Percentiles rank a stretch among this genome's conserved stretches.
These are phyloP conservation scores for Hirtodrosophila duncani DNA, from an alignment of 2,888 invertebrate genomes.

Conservation along the genomic window DNA sequence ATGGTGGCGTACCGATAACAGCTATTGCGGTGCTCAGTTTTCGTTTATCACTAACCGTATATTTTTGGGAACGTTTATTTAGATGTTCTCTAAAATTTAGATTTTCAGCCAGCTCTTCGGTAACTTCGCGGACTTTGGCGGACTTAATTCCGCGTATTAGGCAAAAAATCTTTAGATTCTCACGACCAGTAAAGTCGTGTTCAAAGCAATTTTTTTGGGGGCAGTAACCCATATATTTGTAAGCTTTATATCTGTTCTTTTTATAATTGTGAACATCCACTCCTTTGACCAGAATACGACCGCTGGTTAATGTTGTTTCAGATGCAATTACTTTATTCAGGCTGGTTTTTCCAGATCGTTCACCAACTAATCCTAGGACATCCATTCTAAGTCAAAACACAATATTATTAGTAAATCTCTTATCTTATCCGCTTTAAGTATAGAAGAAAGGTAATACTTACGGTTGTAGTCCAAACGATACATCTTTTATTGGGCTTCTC, in stretches of 20 bases:
- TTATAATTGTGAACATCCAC: neutral
- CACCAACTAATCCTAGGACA: conserved; percentile 16
- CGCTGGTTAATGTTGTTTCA: neutral
- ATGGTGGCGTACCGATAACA: conserved; percentile 13
- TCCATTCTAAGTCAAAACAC: conserved; percentile 16
- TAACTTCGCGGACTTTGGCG: neutral
- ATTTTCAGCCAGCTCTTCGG: conserved; percentile 5
- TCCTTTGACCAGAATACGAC: conserved; percentile 10
- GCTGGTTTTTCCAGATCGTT: conserved; percentile 17
- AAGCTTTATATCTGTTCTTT: conserved; percentile 1
- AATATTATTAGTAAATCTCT: neutral
- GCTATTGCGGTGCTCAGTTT: conserved; percentile 16
- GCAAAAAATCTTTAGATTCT: conserved; percentile 14
- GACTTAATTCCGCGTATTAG: conserved; percentile 10
- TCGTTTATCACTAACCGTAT: conserved; percentile 13
- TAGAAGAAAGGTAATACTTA: too few relatives aligned
- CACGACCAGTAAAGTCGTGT: conserved; percentile 7
- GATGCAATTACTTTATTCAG: conserved; percentile 11
- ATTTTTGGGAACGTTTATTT: neutral
- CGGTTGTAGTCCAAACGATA: conserved; percentile 6
- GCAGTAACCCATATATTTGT: conserved; percentile 12
- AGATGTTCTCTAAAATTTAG: conserved; percentile 8
- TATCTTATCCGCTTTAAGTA: neutral
- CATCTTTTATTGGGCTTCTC: neutral
- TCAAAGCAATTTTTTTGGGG: conserved; percentile 10